phyloP scores from a whole-genome alignment of 1,140 invertebrate species.

The Halesus radiatus region DNA sequence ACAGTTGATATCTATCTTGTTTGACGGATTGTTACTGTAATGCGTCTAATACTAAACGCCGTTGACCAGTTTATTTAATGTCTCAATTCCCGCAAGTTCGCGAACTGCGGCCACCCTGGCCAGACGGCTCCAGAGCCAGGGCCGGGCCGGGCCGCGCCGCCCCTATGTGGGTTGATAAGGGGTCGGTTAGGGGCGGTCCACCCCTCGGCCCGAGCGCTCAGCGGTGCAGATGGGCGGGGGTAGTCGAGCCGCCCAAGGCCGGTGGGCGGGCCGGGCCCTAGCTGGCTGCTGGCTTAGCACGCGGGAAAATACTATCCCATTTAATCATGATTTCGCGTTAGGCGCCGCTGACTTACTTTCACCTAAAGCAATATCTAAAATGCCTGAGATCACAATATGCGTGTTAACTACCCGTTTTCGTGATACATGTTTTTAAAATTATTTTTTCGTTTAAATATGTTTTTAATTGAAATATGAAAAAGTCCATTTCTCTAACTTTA shows the following conservation, averaged over 20 bases:
- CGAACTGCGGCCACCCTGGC: neutral
- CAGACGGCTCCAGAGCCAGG: neutral
- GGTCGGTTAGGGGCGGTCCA: neutral
- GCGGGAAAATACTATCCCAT: neutral
- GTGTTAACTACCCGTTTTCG: too few species aligned
- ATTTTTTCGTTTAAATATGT: too few species aligned
- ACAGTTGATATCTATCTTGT: too few species aligned
- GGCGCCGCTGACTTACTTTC: neutral
- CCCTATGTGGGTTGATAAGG: neutral
- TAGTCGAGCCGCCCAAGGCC: constrained; percentile 15
- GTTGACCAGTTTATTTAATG: too few species aligned
- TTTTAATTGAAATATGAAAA: too few species aligned
- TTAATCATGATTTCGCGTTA: neutral
- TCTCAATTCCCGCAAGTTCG: neutral
- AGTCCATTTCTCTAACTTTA: too few species aligned
- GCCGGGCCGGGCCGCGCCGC: neutral
- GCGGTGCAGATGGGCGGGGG: neutral
- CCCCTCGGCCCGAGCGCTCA: too few species aligned
- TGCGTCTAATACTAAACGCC: too few species aligned
- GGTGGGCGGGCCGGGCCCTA: constrained; percentile 4
- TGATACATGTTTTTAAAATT: too few species aligned
- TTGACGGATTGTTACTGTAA: too few species aligned
- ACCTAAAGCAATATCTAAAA: neutral
- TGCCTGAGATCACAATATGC: too few species aligned
- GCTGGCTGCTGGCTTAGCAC: neutral